Evolutionary conservation across 2,888 invertebrate genomes (phyloP).

Genomic region (Cryptocephalus primarius): DNA sequence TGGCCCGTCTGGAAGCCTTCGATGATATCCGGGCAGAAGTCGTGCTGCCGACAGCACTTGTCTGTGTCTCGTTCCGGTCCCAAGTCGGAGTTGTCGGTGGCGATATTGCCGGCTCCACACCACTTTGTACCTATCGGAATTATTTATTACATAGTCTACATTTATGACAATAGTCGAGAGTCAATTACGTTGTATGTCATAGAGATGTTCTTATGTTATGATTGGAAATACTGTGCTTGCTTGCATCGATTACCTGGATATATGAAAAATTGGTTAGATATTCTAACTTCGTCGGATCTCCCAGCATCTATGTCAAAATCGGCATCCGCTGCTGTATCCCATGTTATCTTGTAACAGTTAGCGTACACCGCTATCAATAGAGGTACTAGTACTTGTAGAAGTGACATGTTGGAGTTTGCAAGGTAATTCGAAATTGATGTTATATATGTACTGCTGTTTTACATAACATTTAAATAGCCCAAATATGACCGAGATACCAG

Average conservation of each 20-base stretch:
- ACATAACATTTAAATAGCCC: too few species aligned
- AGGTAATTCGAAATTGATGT: too few species aligned
- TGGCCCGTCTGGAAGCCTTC: slow-evolving; percentile 25
- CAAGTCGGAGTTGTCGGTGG: slow-evolving; percentile 51
- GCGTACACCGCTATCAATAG: neutral
- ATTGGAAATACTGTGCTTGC: neutral
- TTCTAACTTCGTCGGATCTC: slow-evolving; percentile 11
- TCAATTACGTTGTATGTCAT: too few species aligned
- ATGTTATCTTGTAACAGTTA: slow-evolving; percentile 12
- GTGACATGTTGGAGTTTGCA: too few species aligned
- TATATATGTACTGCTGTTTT: too few species aligned
- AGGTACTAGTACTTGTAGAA: too few species aligned
- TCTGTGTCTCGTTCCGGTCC: slow-evolving; percentile 53
- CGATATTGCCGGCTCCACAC: slow-evolving; percentile 64
- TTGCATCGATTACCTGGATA: slow-evolving; percentile 18
- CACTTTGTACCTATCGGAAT: slow-evolving; percentile 57
- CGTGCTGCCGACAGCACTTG: slow-evolving; percentile 62
- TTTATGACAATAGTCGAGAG: too few species aligned
- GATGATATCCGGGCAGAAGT: slow-evolving; percentile 54
- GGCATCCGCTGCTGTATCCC: slow-evolving; percentile 19
- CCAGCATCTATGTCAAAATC: slow-evolving; percentile 13
- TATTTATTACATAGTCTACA: neutral
- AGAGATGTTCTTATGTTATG: neutral
- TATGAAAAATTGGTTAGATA: slow-evolving; percentile 23
- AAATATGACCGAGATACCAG: too few species aligned